phyloP scores from a whole-genome alignment of 1,140 invertebrate species.

The Pectinophora gossypiella region DNA sequence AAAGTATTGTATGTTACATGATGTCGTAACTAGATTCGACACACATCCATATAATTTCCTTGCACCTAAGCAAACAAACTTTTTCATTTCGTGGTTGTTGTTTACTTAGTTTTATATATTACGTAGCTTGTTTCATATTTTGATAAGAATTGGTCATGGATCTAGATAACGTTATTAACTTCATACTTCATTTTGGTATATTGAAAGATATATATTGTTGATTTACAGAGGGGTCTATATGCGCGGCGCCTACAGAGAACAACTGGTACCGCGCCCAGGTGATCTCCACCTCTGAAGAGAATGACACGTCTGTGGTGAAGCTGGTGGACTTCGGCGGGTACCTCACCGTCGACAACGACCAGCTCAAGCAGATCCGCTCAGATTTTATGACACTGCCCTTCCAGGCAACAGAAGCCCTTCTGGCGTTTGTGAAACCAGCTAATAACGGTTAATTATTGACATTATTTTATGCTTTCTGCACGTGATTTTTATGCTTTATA shows the following conservation, averaged over 20 bases:
- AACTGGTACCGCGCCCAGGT: constrained; percentile 94
- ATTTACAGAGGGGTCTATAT: constrained; percentile 86
- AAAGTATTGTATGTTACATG: too few relatives aligned
- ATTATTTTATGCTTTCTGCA: neutral
- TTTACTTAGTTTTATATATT: too few relatives aligned
- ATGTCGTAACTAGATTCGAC: too few relatives aligned
- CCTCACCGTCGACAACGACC: constrained; percentile 82
- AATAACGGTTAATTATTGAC: constrained; percentile 75
- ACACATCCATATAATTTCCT: too few relatives aligned
- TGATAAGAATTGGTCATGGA: too few relatives aligned
- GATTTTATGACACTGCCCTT: constrained; percentile 96
- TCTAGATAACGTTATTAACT: too few relatives aligned
- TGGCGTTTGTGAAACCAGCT: constrained; percentile 91
- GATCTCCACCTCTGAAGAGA: constrained; percentile 81
- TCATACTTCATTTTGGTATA: too few relatives aligned
- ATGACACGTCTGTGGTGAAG: constrained; percentile 86
- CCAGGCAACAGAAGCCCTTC: constrained; percentile 95
- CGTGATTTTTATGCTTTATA: neutral
- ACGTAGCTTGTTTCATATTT: too few relatives aligned
- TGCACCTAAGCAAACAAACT: too few relatives aligned
- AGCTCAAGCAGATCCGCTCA: constrained; percentile 90
- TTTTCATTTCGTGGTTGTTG: too few relatives aligned
- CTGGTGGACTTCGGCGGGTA: constrained; percentile 97
- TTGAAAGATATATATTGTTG: too few relatives aligned
- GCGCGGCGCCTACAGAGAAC: constrained; percentile 87